Evolutionary conservation across 2,888 invertebrate genomes (phyloP).

Genomic region (Lepidonotus clava): DNA sequence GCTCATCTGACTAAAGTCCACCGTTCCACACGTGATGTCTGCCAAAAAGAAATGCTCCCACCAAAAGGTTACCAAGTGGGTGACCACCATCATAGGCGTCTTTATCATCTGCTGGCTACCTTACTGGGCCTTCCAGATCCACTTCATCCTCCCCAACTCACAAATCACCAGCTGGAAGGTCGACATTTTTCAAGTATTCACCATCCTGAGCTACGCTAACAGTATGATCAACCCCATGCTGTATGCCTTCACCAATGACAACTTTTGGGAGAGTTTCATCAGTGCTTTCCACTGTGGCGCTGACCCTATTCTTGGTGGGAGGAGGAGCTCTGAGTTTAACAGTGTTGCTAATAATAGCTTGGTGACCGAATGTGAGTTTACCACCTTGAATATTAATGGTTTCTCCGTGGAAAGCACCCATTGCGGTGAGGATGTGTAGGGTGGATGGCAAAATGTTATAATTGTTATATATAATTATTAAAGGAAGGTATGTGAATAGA

Average conservation of each 20-base stretch:
- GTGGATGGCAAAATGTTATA: too few relatives aligned
- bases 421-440: conserved; percentile 22
- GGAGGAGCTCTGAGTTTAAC: conserved; percentile 46
- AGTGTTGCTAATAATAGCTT: conserved; percentile 40
- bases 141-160: conserved; percentile 21
- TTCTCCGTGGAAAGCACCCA: background rate
- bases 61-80: conserved; percentile 61
- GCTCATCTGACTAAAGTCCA: conserved; percentile 59
- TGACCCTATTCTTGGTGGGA: conserved; percentile 51
- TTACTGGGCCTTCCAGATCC: conserved; percentile 63
- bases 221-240: conserved; percentile 65
- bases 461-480: too few relatives aligned
- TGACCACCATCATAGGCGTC: conserved; percentile 60
- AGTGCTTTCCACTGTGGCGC: conserved; percentile 63
- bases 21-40: conserved; percentile 24
- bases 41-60: conserved; percentile 49
- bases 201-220: conserved; percentile 65
- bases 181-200: conserved; percentile 61
- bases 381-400: conserved; percentile 42
- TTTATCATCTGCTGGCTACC: conserved; percentile 63
- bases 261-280: conserved; percentile 65
- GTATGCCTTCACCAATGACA: conserved; percentile 67
- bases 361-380: conserved; percentile 52
- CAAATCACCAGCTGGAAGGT: conserved; percentile 55
- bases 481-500: too few relatives aligned